Percentiles rank a stretch among this genome's conserved stretches.
Conservation (phyloP, 2,113 vertebrate species). For the Amphiprion ocellaris region DNA sequence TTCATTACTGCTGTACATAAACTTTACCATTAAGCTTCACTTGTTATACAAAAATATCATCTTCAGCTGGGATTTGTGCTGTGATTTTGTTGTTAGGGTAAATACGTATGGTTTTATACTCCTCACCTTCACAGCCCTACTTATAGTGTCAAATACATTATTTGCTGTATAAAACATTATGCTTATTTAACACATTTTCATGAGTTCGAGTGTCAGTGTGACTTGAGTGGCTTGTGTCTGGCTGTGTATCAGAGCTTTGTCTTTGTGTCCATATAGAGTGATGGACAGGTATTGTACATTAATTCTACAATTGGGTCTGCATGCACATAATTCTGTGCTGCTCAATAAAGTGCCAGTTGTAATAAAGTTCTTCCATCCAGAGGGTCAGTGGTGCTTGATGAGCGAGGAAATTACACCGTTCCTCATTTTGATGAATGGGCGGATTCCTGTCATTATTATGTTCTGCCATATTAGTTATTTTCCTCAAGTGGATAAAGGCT, state of each 20-base stretch:
- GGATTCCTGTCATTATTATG: conserved; percentile 59
- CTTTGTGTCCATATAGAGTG: neutral
- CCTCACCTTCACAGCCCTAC: neutral
- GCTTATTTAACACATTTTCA: neutral
- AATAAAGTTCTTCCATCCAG: conserved; percentile 51
- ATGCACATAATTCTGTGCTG: conserved; percentile 29
- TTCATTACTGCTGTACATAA: no score
- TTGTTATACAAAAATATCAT: no score
- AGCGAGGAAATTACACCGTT: conserved; percentile 58
- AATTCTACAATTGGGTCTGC: conserved; percentile 1
- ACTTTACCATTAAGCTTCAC: no score
- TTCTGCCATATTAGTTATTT: conserved; percentile 63
- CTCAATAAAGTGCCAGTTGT: conserved; percentile 58
- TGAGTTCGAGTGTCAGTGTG: neutral
- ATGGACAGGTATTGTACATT: conserved; percentile 3
- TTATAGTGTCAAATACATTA: neutral
- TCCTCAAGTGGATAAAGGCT: conserved; percentile 59
- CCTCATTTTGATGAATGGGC: conserved; percentile 65
- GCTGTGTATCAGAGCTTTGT: neutral
- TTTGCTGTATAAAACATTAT: neutral
- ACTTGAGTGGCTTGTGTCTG: neutral
- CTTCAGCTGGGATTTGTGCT: no score
- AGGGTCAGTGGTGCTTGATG: conserved; percentile 69
- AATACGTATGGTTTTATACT: neutral
- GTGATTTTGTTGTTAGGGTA: no score